A percentile compares a stretch with the other conserved stretches of the same genome.
These are phyloP conservation scores for Darevskia nairensis DNA, from an alignment of 2,797 vertebrate genomes.

Conservation along the genomic window DNA sequence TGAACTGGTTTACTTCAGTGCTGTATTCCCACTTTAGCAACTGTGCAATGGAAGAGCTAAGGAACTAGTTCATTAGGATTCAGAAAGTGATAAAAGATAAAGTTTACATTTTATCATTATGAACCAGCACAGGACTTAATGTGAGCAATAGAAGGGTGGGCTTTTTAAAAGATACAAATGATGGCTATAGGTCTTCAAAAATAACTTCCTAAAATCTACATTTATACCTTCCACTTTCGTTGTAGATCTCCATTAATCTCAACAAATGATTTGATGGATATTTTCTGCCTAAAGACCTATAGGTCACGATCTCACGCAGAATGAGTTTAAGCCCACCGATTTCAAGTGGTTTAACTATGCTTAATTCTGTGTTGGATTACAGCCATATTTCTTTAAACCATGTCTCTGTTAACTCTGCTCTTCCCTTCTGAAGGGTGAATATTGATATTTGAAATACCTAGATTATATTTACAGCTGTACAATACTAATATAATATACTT, in stretches of 20 bases:
- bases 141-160: slow-evolving; percentile 42
- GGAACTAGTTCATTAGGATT: not conserved
- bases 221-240: slow-evolving; percentile 35
- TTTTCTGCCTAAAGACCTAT: slow-evolving; percentile 28
- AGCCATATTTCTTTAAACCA: slow-evolving; percentile 15
- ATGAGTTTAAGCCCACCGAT: not conserved
- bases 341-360: not conserved
- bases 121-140: slow-evolving; percentile 50
- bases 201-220: slow-evolving; percentile 31
- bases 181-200: slow-evolving; percentile 42
- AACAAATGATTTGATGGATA: slow-evolving; percentile 7
- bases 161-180: slow-evolving; percentile 34
- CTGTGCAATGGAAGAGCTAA: slow-evolving; percentile 1
- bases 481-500: slow-evolving; percentile 32
- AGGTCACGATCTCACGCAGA: not conserved
- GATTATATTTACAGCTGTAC: slow-evolving; percentile 77
- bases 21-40: not conserved
- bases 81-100: slow-evolving; percentile 6
- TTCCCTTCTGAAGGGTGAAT: slow-evolving; percentile 75
- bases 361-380: not conserved
- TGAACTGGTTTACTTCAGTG: slow-evolving; percentile 25
- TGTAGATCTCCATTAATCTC: not conserved
- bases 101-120: slow-evolving; percentile 27
- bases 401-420: slow-evolving; percentile 20
- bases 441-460: slow-evolving; percentile 70